Conservation (phyloP, 2,888 invertebrate genomes). For the Strigamia crassipes region DNA sequence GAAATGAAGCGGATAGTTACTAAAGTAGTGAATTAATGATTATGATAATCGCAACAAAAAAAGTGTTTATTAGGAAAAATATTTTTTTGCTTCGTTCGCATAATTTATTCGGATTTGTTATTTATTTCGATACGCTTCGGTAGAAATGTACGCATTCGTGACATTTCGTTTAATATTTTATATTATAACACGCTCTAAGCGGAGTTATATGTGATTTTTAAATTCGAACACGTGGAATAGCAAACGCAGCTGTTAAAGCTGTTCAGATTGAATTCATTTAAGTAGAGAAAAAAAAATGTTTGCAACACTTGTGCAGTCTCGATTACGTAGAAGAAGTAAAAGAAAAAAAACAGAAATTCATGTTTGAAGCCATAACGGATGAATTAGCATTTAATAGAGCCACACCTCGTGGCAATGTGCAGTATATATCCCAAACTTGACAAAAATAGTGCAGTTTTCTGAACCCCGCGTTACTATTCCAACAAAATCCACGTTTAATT, state of each 20-base stretch:
- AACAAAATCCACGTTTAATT: slow-evolving; percentile 1
- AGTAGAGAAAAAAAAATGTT: slow-evolving; percentile 23
- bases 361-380: slow-evolving; percentile 7
- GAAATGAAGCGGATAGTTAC: neutral
- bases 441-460: slow-evolving; percentile 11
- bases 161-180: too few relatives aligned
- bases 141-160: too few relatives aligned
- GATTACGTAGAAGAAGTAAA: neutral
- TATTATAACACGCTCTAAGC: neutral
- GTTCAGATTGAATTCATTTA: neutral
- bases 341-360: neutral
- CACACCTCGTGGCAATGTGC: slow-evolving; percentile 32
- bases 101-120: too few relatives aligned
- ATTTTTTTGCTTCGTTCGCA: too few relatives aligned
- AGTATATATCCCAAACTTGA: neutral
- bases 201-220: neutral
- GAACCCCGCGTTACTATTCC: neutral
- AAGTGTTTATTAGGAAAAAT: too few relatives aligned
- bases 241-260: neutral
- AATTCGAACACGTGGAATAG: neutral
- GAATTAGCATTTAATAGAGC: slow-evolving; percentile 39
- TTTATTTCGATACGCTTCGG: too few relatives aligned
- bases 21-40: neutral
- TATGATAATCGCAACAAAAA: neutral
- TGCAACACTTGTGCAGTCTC: slow-evolving; percentile 3